Conservation (phyloP, 2,888 invertebrate genomes). For the Tribolium freemani region DNA sequence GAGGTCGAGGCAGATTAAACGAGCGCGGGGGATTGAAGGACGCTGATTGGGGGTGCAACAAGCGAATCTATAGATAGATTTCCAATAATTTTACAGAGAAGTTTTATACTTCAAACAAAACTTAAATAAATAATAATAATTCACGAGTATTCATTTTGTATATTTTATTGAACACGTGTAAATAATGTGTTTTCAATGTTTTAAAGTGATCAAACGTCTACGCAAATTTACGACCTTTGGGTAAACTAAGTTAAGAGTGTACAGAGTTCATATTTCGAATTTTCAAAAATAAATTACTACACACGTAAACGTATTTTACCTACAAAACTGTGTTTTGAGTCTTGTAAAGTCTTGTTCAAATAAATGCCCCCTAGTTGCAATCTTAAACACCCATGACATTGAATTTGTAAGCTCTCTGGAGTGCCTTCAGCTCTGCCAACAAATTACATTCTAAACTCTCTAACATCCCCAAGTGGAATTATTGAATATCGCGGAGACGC, state of each 20-base stretch:
- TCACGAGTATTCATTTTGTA: too few relatives aligned
- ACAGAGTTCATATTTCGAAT: too few relatives aligned
- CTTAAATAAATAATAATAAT: too few relatives aligned
- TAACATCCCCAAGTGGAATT: slow-evolving; percentile 22
- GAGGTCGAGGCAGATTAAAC: slow-evolving; percentile 1
- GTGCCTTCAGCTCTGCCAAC: background rate
- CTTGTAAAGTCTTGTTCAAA: background rate
- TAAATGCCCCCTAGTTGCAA: background rate
- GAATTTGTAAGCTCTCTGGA: background rate
- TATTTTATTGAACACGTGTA: too few relatives aligned
- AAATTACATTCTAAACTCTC: slow-evolving; percentile 19
- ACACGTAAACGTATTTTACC: too few relatives aligned
- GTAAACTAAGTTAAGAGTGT: too few relatives aligned
- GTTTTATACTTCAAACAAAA: too few relatives aligned
- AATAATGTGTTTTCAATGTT: too few relatives aligned
- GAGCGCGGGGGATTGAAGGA: background rate
- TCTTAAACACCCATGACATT: background rate
- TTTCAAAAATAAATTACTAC: too few relatives aligned
- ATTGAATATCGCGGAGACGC: slow-evolving; percentile 25
- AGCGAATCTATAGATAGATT: background rate
- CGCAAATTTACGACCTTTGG: too few relatives aligned
- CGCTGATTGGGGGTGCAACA: background rate
- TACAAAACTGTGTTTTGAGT: too few relatives aligned
- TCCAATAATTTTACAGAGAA: background rate
- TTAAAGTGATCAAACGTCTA: too few relatives aligned